These are phyloP conservation scores for Cydia strobilella DNA, from an alignment of 1,140 invertebrate genomes.

Conservation along the genomic window DNA sequence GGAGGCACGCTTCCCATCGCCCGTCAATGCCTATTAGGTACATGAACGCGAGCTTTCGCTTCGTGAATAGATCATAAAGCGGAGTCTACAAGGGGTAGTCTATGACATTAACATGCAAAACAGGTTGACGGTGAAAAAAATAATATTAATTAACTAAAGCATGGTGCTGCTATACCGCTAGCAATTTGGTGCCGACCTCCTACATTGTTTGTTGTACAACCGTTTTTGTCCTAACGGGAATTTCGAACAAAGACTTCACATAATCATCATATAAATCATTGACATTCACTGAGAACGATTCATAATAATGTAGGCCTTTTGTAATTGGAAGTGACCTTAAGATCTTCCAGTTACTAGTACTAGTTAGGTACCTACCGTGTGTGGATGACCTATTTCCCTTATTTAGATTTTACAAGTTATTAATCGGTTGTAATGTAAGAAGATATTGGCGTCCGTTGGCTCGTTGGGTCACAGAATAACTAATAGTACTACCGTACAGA, in stretches of 20 bases:
- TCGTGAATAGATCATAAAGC: not conserved
- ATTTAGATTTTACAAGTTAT: not conserved
- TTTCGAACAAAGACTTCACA: constrained; percentile 2
- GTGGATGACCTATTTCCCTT: not conserved
- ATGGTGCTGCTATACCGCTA: constrained; percentile 46
- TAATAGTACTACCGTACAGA: no score
- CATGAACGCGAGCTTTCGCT: not conserved
- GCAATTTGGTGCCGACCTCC: constrained; percentile 46
- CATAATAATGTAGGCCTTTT: not conserved
- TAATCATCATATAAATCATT: constrained; percentile 26
- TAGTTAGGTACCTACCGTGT: not conserved
- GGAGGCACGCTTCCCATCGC: no score
- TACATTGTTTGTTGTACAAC: constrained; percentile 39
- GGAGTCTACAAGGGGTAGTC: not conserved
- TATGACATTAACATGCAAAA: constrained; percentile 11
- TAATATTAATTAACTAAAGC: constrained; percentile 25
- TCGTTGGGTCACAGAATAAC: no score
- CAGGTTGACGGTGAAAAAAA: constrained; percentile 14
- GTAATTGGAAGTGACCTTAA: not conserved
- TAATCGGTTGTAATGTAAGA: no score
- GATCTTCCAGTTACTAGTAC: not conserved
- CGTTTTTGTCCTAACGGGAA: constrained; percentile 47
- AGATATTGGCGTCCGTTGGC: no score
- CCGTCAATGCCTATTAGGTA: no score
- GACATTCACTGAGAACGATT: not conserved